Conservation (phyloP, 2,888 invertebrate genomes). For the Spodoptera littoralis region DNA sequence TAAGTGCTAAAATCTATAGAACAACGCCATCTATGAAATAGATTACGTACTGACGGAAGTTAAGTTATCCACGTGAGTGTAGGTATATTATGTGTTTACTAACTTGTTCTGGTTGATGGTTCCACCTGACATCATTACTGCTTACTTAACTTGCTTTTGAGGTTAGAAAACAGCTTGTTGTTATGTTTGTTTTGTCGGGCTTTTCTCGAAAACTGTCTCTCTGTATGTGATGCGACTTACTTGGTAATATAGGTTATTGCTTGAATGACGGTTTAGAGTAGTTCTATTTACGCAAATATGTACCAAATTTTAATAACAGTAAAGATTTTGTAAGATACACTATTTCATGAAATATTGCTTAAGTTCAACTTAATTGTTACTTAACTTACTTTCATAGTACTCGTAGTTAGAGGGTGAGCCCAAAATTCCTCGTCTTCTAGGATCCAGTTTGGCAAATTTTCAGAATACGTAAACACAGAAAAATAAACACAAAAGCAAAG, state of each 20-base stretch:
- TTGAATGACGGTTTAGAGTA: no score
- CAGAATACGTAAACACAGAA: constrained; percentile 34
- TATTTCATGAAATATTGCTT: no score
- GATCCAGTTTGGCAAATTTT: constrained; percentile 72
- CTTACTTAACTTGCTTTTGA: constrained; percentile 49
- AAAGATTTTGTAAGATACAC: no score
- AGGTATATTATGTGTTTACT: constrained; percentile 53
- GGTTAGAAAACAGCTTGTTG: constrained; percentile 58
- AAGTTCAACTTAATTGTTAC: neutral
- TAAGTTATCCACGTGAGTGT: constrained; percentile 45
- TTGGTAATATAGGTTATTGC: constrained; percentile 3
- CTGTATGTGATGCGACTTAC: constrained; percentile 2
- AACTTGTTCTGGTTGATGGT: constrained; percentile 45
- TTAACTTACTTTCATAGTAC: constrained; percentile 65
- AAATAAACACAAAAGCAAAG: constrained; percentile 37
- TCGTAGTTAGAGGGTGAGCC: constrained; percentile 63
- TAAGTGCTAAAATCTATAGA: neutral
- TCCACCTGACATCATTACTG: constrained; percentile 51
- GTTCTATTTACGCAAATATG: no score
- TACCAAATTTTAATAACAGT: no score
- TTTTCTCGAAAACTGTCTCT: constrained; percentile 14
- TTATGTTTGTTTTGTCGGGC: constrained; percentile 28
- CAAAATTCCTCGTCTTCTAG: constrained; percentile 71
- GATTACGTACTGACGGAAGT: constrained; percentile 48
- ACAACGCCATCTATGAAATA: constrained; percentile 70